Percentiles rank a stretch among this genome's conserved stretches.
phyloP scores from a whole-genome alignment of 2,888 invertebrate species.

The Caenorhabditis afra region DNA sequence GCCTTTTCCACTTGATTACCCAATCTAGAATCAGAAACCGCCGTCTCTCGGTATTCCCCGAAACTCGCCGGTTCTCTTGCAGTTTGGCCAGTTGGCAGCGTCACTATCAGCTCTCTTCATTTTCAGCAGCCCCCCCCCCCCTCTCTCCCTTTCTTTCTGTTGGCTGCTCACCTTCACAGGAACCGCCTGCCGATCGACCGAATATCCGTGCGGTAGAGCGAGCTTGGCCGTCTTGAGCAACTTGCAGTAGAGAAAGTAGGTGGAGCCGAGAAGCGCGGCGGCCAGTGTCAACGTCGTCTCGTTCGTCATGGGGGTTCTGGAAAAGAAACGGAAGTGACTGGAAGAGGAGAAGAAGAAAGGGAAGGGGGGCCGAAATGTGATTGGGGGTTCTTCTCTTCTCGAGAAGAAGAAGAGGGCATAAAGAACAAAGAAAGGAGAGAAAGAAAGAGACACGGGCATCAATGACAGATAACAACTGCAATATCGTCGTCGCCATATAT shows the following conservation, averaged over 20 bases:
- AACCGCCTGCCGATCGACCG: slow-evolving; percentile 46
- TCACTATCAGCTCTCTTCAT: no score
- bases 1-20: no score
- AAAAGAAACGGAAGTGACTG: no score
- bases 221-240: slow-evolving; percentile 24
- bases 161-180: slow-evolving; percentile 39
- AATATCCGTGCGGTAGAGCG: slow-evolving; percentile 40
- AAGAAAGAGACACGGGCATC: slow-evolving; percentile 17
- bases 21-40: no score
- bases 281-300: slow-evolving; percentile 39
- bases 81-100: no score
- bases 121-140: no score
- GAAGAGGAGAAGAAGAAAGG: neutral
- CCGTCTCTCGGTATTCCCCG: no score
- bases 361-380: no score
- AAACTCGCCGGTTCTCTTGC: no score
- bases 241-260: slow-evolving; percentile 54
- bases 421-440: slow-evolving; percentile 13
- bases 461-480: slow-evolving; percentile 3
- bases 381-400: no score
- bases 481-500: neutral
- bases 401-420: slow-evolving; percentile 4
- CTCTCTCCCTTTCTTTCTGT: no score
- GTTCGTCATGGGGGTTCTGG: slow-evolving; percentile 49
- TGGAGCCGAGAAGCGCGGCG: slow-evolving; percentile 54